Evolutionary conservation across 2,797 vertebrate species (phyloP).

Genomic region (Crocidura indochinensis): DNA sequence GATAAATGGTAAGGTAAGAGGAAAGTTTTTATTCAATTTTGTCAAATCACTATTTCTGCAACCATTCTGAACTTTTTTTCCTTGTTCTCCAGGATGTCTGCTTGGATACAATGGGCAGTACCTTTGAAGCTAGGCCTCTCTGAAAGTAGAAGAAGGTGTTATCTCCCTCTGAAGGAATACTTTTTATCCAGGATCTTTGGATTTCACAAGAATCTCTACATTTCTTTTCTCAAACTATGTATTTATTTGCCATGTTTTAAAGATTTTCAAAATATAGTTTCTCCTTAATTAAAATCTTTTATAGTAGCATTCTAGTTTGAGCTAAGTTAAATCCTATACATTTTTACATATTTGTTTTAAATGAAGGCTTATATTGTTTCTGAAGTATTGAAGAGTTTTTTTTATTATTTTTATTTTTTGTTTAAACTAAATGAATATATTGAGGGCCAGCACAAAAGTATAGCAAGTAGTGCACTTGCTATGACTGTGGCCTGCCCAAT

Average conservation of each 20-base stretch:
- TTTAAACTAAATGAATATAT: neutral
- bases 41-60: neutral
- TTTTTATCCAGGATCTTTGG: neutral
- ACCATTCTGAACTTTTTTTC: conserved; percentile 10
- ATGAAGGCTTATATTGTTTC: conserved; percentile 42
- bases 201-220: conserved; percentile 17
- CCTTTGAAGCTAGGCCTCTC: neutral
- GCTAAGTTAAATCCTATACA: neutral
- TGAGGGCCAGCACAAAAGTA: too few relatives aligned
- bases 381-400: conserved; percentile 48
- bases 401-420: too few relatives aligned
- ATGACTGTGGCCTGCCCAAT: too few relatives aligned
- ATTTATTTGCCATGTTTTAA: conserved; percentile 62
- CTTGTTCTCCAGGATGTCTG: conserved; percentile 1
- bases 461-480: too few relatives aligned
- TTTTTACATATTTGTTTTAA: conserved; percentile 37
- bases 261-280: conserved; percentile 41
- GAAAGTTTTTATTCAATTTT: neutral
- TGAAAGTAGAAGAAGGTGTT: neutral
- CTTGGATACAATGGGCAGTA: neutral
- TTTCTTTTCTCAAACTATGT: conserved; percentile 38
- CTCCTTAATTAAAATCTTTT: conserved; percentile 54
- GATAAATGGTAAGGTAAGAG: neutral
- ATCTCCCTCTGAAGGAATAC: neutral
- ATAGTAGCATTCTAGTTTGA: conserved; percentile 57